These are phyloP conservation scores for Lethocerus indicus DNA, from an alignment of 1,140 invertebrate genomes.

Conservation along the genomic window DNA sequence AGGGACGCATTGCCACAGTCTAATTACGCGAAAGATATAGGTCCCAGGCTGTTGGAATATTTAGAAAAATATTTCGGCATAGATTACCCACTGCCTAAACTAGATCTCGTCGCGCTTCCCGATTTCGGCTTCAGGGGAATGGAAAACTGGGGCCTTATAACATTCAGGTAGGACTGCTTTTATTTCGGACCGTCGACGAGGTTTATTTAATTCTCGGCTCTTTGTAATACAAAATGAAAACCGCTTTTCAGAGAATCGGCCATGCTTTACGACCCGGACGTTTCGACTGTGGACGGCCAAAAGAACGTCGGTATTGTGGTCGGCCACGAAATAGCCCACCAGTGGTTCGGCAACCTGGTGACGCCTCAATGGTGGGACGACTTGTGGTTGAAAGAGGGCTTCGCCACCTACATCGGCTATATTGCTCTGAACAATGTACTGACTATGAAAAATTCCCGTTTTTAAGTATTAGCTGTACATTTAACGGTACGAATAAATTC, in stretches of 20 bases:
- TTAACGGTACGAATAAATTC: too few species aligned
- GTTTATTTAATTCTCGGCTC: background rate
- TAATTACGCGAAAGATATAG: conserved; percentile 56
- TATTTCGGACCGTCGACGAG: background rate
- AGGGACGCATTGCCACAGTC: conserved; percentile 63
- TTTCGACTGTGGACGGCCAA: background rate
- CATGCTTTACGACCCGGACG: background rate
- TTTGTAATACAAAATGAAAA: background rate
- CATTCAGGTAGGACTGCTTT: conserved; percentile 27
- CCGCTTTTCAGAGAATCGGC: conserved; percentile 6
- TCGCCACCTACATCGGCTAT: conserved; percentile 19
- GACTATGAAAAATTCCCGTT: too few species aligned
- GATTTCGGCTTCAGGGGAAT: conserved; percentile 69
- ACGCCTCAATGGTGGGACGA: conserved; percentile 33
- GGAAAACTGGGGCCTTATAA: conserved; percentile 63
- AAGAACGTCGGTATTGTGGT: conserved; percentile 20
- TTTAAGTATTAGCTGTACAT: background rate
- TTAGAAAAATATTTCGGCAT: conserved; percentile 74
- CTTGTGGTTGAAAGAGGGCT: conserved; percentile 23
- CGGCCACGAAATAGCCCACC: conserved; percentile 7
- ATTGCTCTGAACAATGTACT: background rate
- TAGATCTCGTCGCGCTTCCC: conserved; percentile 49
- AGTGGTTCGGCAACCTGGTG: conserved; percentile 26
- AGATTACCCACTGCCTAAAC: conserved; percentile 41
- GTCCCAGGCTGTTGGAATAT: conserved; percentile 58